phyloP scores from a whole-genome alignment of 2,113 vertebrate species.

The Embiotoca jacksoni region DNA sequence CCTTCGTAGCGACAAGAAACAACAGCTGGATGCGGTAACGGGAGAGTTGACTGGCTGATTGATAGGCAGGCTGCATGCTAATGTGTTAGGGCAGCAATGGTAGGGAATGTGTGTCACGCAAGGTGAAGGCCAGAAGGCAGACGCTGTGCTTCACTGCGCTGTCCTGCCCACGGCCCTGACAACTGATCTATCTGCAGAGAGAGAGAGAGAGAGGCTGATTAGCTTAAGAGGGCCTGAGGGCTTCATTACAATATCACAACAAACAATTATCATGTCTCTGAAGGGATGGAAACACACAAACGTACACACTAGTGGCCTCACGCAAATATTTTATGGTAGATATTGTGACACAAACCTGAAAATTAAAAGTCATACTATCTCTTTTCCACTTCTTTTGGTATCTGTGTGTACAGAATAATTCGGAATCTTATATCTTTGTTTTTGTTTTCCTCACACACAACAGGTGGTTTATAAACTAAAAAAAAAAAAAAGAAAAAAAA shows the following conservation, averaged over 20 bases:
- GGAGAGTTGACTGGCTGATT: slow-evolving; percentile 27
- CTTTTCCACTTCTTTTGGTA: slow-evolving; percentile 6
- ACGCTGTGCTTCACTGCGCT: slow-evolving; percentile 29
- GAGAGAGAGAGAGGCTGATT: slow-evolving; percentile 69
- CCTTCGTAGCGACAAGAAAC: slow-evolving; percentile 25
- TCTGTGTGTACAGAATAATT: background rate
- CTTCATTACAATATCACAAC: slow-evolving; percentile 83
- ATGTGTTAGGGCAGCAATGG: slow-evolving; percentile 46
- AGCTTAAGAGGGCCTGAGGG: slow-evolving; percentile 78
- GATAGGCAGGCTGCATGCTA: slow-evolving; percentile 45
- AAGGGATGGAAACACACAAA: slow-evolving; percentile 53
- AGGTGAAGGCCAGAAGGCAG: slow-evolving; percentile 58
- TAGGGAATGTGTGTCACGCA: slow-evolving; percentile 53
- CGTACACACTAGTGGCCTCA: slow-evolving; percentile 10
- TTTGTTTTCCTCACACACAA: background rate
- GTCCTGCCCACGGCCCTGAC: slow-evolving; percentile 59
- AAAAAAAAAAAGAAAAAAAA: background rate
- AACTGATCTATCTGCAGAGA: slow-evolving; percentile 68
- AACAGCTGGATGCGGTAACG: slow-evolving; percentile 49
- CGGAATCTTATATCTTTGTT: slow-evolving; percentile 12
- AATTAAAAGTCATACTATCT: slow-evolving; percentile 36
- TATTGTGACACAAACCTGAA: slow-evolving; percentile 31
- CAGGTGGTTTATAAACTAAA: slow-evolving; percentile 32
- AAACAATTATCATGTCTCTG: slow-evolving; percentile 81
- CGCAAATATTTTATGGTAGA: slow-evolving; percentile 25